Evolutionary conservation across 2,888 invertebrate species (phyloP).

Genomic region (Nomada ferruginata): DNA sequence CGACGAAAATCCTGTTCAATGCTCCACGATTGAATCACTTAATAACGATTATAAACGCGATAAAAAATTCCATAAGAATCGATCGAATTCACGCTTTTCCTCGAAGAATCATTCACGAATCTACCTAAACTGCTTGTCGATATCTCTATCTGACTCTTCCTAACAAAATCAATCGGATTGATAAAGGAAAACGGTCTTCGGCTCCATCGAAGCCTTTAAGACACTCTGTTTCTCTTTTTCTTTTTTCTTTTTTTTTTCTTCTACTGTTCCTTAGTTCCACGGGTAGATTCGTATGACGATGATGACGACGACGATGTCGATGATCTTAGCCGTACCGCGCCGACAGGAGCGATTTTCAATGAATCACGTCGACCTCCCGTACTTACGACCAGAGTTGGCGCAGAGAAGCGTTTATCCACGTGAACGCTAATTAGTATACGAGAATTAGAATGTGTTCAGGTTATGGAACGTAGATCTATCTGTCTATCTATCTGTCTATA

Average conservation of each 20-base stretch:
- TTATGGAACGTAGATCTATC: slow-evolving; percentile 64
- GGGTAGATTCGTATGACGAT: slow-evolving; percentile 53
- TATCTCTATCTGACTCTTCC: background rate
- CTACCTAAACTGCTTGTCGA: slow-evolving; percentile 31
- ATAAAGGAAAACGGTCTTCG: background rate
- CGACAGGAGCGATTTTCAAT: slow-evolving; percentile 44
- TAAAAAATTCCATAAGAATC: too few relatives aligned
- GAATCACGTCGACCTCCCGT: slow-evolving; percentile 33
- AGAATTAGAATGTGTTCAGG: slow-evolving; percentile 68
- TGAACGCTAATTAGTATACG: slow-evolving; percentile 70
- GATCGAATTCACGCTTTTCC: slow-evolving; percentile 28
- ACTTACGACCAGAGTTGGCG: slow-evolving; percentile 29
- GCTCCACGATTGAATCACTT: too few relatives aligned
- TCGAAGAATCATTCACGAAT: slow-evolving; percentile 43
- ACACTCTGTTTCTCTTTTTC: slow-evolving; percentile 19
- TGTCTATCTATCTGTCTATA: background rate
- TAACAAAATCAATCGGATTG: background rate
- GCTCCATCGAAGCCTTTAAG: slow-evolving; percentile 19
- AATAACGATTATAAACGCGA: too few relatives aligned
- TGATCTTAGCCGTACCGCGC: slow-evolving; percentile 45
- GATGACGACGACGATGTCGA: slow-evolving; percentile 1
- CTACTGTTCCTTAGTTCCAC: slow-evolving; percentile 38
- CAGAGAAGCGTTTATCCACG: slow-evolving; percentile 46
- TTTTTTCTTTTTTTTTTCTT: too few relatives aligned
- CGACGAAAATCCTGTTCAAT: too few relatives aligned